Base-by-base conservation (phyloP, 2,113 vertebrate genomes). In the Turnix velox region DNA sequence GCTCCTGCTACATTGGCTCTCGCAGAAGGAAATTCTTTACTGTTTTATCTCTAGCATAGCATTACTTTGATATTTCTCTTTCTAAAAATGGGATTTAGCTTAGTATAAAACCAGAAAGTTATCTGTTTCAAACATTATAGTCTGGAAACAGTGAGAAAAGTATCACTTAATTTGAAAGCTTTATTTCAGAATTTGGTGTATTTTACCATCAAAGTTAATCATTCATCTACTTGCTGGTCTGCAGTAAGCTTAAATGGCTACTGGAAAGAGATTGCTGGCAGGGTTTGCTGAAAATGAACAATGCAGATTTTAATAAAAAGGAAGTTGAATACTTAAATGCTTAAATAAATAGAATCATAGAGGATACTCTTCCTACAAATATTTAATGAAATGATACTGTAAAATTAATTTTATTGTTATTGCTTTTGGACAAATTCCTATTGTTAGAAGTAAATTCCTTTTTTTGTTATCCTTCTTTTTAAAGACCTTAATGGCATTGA, bases 91-190 rank as follows among this genome's bases (percentile, higher is more conserved):
- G 37, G 33, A 78, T 94, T 90, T 52, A 58, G 35, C 88, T 94
- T 85, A 84, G 66, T 96, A 54, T 22, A 91, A 96, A 96, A 89
- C 31, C 78, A 93, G 82, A 94, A 88, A 82, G 43, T 51, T 94
- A 37, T 74, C 69, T 92, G 77, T 95, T 94, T 97, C 84, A 81
- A 84, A 87, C 37, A 92, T 92, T 91, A 86, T 58, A 19, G 69
- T 74, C 91, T 91, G 58, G 90, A 96, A 96, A 95, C 79, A 77
- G 65, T 2, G 4, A 71, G 72, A 92, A 78, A 96, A 94, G 61
- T 91, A 35, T 89, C 87, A 92, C 55, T 68, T 91, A 90, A 90
- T 81, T 75, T n/a, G n/a, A 22, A 66, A 88, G 33, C 35, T 84
- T 45, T 37, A 78, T 78, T 91, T 59, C 76, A 91, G 43, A 87